Evolutionary conservation across 2,113 vertebrate species (phyloP).

Genomic region (Geothlypis trichas): DNA sequence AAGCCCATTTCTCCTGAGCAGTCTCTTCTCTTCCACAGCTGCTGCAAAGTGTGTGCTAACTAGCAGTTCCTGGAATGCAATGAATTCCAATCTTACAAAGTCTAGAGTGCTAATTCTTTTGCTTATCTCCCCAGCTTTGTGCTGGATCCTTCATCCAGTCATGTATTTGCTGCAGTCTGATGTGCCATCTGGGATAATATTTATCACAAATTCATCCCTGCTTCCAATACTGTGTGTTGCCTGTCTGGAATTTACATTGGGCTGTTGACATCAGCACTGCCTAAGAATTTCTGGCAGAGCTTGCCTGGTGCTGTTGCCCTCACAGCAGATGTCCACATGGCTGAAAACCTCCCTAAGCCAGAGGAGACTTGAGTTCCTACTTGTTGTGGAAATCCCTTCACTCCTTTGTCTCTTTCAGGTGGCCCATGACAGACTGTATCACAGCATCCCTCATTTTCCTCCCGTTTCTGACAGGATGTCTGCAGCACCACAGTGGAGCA

Average conservation of each 20-base stretch:
- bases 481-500: neutral
- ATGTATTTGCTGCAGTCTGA: neutral
- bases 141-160: neutral
- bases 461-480: accelerated
- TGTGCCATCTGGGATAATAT: neutral
- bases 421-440: neutral
- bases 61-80: neutral
- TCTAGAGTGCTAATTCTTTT: neutral
- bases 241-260: neutral
- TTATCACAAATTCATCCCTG: neutral
- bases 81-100: neutral
- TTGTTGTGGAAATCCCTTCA: neutral
- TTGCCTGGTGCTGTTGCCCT: neutral
- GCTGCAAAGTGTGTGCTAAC: neutral
- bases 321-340: neutral
- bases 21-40: neutral
- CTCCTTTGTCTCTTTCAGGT: neutral
- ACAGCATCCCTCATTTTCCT: neutral
- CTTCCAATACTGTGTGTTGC: neutral
- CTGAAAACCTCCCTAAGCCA: neutral
- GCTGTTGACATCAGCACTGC: neutral
- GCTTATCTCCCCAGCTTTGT: neutral
- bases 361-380: neutral
- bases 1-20: neutral
- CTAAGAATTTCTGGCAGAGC: neutral